Evolutionary conservation across 2,113 vertebrate species (phyloP), one percentile per base, ranked within the genome.

Genomic region (Pteronura brasiliensis): DNA sequence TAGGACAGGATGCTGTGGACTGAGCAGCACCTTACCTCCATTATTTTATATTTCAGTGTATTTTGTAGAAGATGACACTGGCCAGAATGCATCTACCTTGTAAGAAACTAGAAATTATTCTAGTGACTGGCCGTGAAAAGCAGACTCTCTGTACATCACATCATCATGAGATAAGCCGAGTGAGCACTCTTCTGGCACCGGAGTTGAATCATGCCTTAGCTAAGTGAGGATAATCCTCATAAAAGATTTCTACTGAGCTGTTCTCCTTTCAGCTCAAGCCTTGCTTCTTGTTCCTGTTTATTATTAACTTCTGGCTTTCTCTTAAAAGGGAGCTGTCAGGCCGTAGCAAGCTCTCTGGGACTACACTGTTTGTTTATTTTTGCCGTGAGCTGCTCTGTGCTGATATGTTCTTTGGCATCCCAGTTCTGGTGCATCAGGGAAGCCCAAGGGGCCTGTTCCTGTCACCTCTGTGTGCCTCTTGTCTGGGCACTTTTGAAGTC

Each of bases 151-250:
- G 0, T 31, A 12, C 1, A 5, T 83, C 61, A 72, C 47, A 36
- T 71, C 23, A 12, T 81, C 44, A 6, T 84, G n/a, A 87, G 84
- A 42, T 29, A 18, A 81, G 67, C 88, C 14, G 52, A 47, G 39
- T 71, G 76, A 71, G 88, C 29, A 42, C 71, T 92, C 89, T 65
- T 80, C 81, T 17, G 34, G 83, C 76, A 72, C 20, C 34, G 21
- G 93, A 61, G 67, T 42, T 39, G 42, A 92, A 52, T 94, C 88
- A 80, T 49, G 88, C 93, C 94, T 97, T 96, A 94, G 91, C 88
- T 95, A 80, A 52, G 4, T 80, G 65, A 92, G 42, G 84, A 67
- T 39, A 92, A 44, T 80, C 88, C 95, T 93, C 90, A 55, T 92
- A 67, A 91, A 92, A 71, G 49, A 59, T 97, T 96, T 88, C 71